Evolutionary conservation across 2,888 invertebrate species (phyloP).

Genomic region (Meiosimyza decipiens): DNA sequence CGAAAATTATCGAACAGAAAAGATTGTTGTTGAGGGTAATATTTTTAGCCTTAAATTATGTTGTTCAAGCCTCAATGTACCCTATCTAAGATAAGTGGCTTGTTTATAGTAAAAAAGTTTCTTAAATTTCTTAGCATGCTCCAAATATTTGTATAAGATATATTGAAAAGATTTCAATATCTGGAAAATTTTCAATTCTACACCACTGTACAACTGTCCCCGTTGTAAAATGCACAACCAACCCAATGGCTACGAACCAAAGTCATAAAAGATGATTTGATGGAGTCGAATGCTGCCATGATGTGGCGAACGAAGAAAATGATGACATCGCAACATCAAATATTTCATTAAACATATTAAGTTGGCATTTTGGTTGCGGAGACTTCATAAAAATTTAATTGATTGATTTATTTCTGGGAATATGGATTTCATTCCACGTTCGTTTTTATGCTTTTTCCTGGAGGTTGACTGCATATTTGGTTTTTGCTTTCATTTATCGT

Average conservation of each 20-base stretch:
- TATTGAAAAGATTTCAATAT: too few relatives aligned
- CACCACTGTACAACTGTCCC: too few relatives aligned
- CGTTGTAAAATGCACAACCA: too few relatives aligned
- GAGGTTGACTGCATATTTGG: not conserved
- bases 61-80: too few relatives aligned
- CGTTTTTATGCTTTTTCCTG: not conserved
- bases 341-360: conserved; percentile 49
- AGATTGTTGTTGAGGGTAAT: too few relatives aligned
- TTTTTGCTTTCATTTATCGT: not conserved
- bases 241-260: not conserved
- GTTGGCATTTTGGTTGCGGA: conserved; percentile 48
- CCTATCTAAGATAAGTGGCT: too few relatives aligned
- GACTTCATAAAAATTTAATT: conserved; percentile 65
- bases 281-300: not conserved
- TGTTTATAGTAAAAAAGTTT: too few relatives aligned
- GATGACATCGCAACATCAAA: conserved; percentile 38
- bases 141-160: too few relatives aligned
- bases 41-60: too few relatives aligned
- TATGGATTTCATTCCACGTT: conserved; percentile 4
- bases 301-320: conserved; percentile 19
- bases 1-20: too few relatives aligned
- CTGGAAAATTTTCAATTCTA: too few relatives aligned
- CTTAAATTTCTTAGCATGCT: too few relatives aligned
- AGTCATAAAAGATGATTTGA: conserved; percentile 45
- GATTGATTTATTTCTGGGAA: conserved; percentile 66